Evolutionary conservation across 2,113 vertebrate genomes (phyloP).

Genomic region (Illadopsis cleaveri): DNA sequence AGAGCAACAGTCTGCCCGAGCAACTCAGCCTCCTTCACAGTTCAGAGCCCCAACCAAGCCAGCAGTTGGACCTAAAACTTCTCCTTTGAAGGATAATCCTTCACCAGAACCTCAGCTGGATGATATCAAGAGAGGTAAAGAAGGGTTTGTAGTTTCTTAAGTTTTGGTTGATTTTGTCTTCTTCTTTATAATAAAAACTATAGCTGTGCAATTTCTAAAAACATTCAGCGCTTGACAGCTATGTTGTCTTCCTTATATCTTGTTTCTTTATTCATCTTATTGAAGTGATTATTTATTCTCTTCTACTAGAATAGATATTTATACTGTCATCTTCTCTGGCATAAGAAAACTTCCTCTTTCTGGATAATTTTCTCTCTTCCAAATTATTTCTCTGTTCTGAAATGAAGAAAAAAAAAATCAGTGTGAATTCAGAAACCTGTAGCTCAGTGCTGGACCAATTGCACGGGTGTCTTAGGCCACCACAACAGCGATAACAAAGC

Average conservation of each 20-base stretch:
- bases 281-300: neutral
- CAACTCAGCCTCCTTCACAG: constrained; percentile 83
- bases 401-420: neutral
- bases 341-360: neutral
- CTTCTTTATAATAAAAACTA: neutral
- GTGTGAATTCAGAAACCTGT: neutral
- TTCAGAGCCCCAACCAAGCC: constrained; percentile 91
- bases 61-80: constrained; percentile 87
- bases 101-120: constrained; percentile 97
- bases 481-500: neutral
- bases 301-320: neutral
- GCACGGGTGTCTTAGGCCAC: neutral
- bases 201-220: neutral
- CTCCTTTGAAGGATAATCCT: constrained; percentile 93
- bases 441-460: neutral
- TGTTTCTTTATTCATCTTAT: neutral
- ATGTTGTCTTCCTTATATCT: constrained; percentile 1
- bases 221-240: neutral
- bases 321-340: neutral
- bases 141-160: neutral
- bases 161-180: neutral
- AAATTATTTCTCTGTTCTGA: neutral
- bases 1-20: constrained; percentile 90
- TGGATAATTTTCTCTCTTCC: neutral
- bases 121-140: constrained; percentile 96